Percentiles rank a stretch among this genome's conserved stretches.
Conservation (phyloP, 2,888 invertebrate genomes). For the Lycophotia porphyrea region DNA sequence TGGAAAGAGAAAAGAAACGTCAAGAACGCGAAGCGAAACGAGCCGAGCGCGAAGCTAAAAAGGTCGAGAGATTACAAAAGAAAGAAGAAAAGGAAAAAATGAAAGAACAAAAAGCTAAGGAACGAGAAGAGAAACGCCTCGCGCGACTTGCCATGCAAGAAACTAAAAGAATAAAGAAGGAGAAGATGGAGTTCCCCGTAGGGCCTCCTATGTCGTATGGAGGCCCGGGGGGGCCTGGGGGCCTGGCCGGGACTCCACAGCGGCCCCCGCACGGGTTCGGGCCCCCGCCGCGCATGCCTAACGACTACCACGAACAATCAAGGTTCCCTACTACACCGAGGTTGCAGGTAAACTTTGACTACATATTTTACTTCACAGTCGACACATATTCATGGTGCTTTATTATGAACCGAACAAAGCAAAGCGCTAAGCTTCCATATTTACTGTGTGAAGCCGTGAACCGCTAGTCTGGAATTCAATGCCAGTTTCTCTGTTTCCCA, state of each 20-base stretch:
- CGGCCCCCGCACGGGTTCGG: conserved; percentile 37
- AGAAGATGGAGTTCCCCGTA: conserved; percentile 75
- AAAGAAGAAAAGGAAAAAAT: conserved; percentile 87
- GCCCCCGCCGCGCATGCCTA: conserved; percentile 45
- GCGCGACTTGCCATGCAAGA: conserved; percentile 86
- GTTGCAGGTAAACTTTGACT: conserved; percentile 72
- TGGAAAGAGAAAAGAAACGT: conserved; percentile 89
- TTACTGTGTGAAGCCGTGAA: too few relatives aligned
- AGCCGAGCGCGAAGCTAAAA: conserved; percentile 86
- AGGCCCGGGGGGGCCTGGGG: conserved; percentile 30
- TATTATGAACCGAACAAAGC: too few relatives aligned
- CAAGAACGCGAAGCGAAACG: conserved; percentile 89
- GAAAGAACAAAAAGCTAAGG: conserved; percentile 87
- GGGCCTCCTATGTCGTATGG: conserved; percentile 67
- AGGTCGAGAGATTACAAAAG: conserved; percentile 86
- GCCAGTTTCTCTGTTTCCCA: too few relatives aligned
- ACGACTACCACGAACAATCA: conserved; percentile 74
- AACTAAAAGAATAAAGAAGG: conserved; percentile 83
- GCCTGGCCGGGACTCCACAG: conserved; percentile 19
- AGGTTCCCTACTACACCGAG: conserved; percentile 78
- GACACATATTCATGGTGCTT: background rate
- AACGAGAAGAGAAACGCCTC: conserved; percentile 85
- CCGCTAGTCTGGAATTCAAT: too few relatives aligned
- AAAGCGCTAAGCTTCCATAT: too few relatives aligned
- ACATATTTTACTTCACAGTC: background rate